phyloP scores from a whole-genome alignment of 1,140 invertebrate genomes.

The Drosophila nebulosa region DNA sequence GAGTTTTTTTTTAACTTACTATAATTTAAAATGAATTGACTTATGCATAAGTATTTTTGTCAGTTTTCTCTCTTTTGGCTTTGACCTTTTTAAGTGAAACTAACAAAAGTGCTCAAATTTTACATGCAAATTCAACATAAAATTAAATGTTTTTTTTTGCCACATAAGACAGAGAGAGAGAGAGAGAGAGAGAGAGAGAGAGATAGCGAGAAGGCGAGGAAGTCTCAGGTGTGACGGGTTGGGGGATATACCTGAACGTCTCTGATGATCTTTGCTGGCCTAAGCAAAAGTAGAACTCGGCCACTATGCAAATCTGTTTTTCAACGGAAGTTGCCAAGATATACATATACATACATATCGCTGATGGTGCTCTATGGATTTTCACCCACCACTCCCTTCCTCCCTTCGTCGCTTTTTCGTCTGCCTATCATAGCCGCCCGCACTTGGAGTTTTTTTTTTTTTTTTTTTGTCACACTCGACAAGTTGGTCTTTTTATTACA shows the following conservation, averaged over 20 bases:
- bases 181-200: not conserved
- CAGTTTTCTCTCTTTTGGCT: too few relatives aligned
- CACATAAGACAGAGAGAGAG: too few relatives aligned
- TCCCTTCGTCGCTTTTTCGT: not conserved
- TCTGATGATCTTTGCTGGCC: conserved; percentile 37
- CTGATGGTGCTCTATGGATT: conserved; percentile 46
- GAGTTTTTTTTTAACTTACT: too few relatives aligned
- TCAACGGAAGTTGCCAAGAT: conserved; percentile 53
- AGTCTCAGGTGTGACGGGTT: not conserved
- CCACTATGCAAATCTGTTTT: conserved; percentile 45
- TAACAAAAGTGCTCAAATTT: too few relatives aligned
- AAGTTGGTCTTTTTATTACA: conserved; percentile 5
- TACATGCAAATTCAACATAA: too few relatives aligned
- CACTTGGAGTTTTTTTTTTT: not conserved
- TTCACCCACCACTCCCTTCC: not conserved
- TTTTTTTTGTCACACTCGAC: conserved; percentile 1
- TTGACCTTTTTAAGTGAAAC: too few relatives aligned
- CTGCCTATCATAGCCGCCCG: conserved; percentile 22
- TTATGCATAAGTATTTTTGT: too few relatives aligned
- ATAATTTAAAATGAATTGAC: too few relatives aligned
- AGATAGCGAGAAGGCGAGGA: not conserved
- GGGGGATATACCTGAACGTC: conserved; percentile 16
- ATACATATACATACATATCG: too few relatives aligned
- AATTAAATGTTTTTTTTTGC: too few relatives aligned
- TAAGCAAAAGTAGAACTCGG: conserved; percentile 66